Evolutionary conservation across 2,888 invertebrate genomes (phyloP), one percentile per base, ranked within the genome.

Genomic region (Lordiphosa andalusiaca): DNA sequence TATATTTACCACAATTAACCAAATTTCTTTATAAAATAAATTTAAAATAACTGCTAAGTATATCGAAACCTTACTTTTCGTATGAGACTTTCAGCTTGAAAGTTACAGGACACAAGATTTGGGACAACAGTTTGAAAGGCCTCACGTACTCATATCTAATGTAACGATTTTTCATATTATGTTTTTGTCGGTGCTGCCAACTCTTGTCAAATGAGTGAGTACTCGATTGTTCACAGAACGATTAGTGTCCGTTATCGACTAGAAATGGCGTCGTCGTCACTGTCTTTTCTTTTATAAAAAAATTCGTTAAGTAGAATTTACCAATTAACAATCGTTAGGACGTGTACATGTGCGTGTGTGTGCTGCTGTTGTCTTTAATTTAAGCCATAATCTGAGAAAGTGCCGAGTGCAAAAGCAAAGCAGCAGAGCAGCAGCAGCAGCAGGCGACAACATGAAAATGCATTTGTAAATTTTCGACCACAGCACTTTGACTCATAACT

Each of bases 181-280:
- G 25, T 25, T 7, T 25, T 25, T 7, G 25, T 25, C 2, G 7
- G 25, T 7, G 25, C 25, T 25, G 25, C 25, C 25, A 25, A 25
- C 25, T 6, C 1, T 6, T 25, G 2, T 6, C 25, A 25, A 25
- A 7, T 25, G 25, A 7, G 2, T 30, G 10, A 3, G 30, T 30
- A 23, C 23, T 56, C 67, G 71, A 70, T 71, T 12, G 33, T 12
- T 44, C 39, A 61, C 48, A 73, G 67, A 69, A 67, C 67, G 41
- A 38, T 51, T 49, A 38, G 39, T 67, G 42, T 23, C 35, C 25
- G 51, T 38, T 64, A 73, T 75, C 73, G 73, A 72, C 41, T 67
- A 65, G 38, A 71, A 73, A 87, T 87, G 87, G 87, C 87, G 87
- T 87, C 87, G 9, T 30, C 9, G 73, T 83, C 62, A 72, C 71